Percentiles rank a stretch among this genome's conserved stretches.
phyloP scores from a whole-genome alignment of 2,888 invertebrate species.

The Heliothis peltigera region DNA sequence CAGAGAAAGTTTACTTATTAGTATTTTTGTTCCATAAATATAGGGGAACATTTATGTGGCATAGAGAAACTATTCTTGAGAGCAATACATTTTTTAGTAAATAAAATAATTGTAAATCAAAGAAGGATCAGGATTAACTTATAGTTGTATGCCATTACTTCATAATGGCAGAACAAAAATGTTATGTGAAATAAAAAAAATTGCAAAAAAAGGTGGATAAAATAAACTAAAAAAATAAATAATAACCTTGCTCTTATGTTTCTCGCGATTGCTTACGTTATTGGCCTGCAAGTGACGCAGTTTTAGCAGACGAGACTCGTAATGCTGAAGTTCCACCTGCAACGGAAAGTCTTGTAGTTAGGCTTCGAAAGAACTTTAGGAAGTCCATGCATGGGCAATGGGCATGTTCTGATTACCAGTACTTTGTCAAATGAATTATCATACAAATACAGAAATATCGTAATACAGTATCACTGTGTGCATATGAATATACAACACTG shows the following conservation, averaged over 20 bases:
- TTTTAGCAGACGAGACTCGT: slow-evolving; percentile 96
- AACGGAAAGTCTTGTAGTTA: not conserved
- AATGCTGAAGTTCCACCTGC: slow-evolving; percentile 95
- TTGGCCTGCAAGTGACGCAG: slow-evolving; percentile 95
- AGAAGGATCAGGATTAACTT: too few relatives aligned
- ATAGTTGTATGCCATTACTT: too few relatives aligned
- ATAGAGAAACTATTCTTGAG: too few relatives aligned
- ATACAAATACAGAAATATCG: too few relatives aligned
- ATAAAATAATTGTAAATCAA: too few relatives aligned
- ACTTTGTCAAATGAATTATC: too few relatives aligned
- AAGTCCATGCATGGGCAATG: too few relatives aligned
- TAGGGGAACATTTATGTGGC: not conserved
- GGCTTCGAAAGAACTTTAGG: not conserved
- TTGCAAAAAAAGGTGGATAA: slow-evolving; percentile 11
- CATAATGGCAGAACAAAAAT: not conserved
- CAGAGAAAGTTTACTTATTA: not conserved
- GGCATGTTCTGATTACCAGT: too few relatives aligned
- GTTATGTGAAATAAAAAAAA: slow-evolving; percentile 20
- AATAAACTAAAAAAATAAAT: slow-evolving; percentile 4
- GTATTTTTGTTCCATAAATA: not conserved
- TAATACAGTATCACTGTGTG: too few relatives aligned
- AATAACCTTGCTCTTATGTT: slow-evolving; percentile 90
- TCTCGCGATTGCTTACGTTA: slow-evolving; percentile 93
- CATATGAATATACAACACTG: too few relatives aligned
- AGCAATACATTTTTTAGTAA: too few relatives aligned